Evolutionary conservation across 1,140 invertebrate genomes (phyloP).

Genomic region (Drosophila ercepeae): DNA sequence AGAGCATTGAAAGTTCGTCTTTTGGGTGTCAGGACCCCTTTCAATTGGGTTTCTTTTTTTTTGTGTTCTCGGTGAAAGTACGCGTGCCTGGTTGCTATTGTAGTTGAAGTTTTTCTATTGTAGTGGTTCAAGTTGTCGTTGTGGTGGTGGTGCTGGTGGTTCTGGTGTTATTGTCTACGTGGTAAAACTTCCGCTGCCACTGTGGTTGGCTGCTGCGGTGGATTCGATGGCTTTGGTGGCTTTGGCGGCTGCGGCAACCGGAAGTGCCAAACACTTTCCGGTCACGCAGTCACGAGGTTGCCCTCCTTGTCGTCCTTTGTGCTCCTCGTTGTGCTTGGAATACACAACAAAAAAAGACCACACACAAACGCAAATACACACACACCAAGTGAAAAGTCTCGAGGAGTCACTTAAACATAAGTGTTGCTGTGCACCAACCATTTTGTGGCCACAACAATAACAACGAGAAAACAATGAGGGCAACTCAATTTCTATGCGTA

Average conservation of each 20-base stretch:
- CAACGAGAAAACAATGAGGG: constrained; percentile 44
- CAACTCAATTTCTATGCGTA: constrained; percentile 75
- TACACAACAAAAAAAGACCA: too few species aligned
- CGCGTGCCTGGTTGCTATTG: constrained; percentile 31
- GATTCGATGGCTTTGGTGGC: constrained; percentile 37
- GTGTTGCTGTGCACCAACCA: constrained; percentile 76
- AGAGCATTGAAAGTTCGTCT: constrained; percentile 34
- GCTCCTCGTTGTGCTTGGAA: too few species aligned
- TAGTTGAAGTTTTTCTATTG: constrained; percentile 8
- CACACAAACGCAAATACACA: background rate
- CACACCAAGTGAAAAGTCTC: constrained; percentile 48
- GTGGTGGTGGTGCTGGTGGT: background rate
- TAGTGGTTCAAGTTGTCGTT: constrained; percentile 5
- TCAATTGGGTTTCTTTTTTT: background rate
- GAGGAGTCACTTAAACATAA: constrained; percentile 75
- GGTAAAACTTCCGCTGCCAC: constrained; percentile 55
- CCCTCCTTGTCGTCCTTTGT: constrained; percentile 11
- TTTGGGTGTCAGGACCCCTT: constrained; percentile 14
- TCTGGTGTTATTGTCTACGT: constrained; percentile 56
- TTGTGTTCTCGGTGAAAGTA: constrained; percentile 8
- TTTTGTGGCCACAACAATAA: constrained; percentile 72
- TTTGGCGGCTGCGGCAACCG: constrained; percentile 64
- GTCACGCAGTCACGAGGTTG: constrained; percentile 65
- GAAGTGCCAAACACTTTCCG: constrained; percentile 76
- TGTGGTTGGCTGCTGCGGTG: constrained; percentile 39